Evolutionary conservation across 2,113 vertebrate genomes (phyloP), one percentile per base, ranked within the genome.

Genomic region (Rattus norvegicus): DNA sequence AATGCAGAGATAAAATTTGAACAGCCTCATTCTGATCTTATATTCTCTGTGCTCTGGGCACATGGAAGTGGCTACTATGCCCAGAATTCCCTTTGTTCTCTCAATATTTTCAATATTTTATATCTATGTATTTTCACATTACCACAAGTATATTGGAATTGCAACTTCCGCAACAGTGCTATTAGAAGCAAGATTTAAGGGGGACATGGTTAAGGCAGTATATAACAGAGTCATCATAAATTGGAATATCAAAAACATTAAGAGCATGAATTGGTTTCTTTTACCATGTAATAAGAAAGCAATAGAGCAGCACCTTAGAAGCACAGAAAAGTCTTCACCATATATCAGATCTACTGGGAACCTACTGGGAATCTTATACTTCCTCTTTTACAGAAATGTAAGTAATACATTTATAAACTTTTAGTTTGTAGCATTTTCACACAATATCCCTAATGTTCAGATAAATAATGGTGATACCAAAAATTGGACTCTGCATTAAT

Each of bases 321-420:
- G 10, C 49, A 22, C 0, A 47, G 33, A 85, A 19, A 65, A 19
- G 28, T 2, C 6, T 19, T 36, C 6, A 13, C 3, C 1, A 22
- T 33, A 49, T 47, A 75, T 5, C 22, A 36, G 28, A 84, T 65
- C 65, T 90, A 69, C 17, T 2, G 28, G 24, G 39, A 33, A 84
- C 54, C 65, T 90, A 69, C 17, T 2, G 28, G 24, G 39, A 33
- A 73, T 70, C 33, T 80, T 80, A n/a, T 4, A 63, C 43, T 90
- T 73, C 12, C 2, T 12, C 17, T 8, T 14, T 63, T 43, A 22
- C 13, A 63, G 30, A 43, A 84, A 63, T 61, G 1, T 83, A 26
- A 63, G 13, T 61, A 84, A 84, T 28, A 63, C 13, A 63, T 63
- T 63, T 43, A 84, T 61, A 84, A 61, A 84, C 22, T 17, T 81